Conservation (phyloP, 2,797 vertebrate genomes). For the Myotis findleyi region DNA sequence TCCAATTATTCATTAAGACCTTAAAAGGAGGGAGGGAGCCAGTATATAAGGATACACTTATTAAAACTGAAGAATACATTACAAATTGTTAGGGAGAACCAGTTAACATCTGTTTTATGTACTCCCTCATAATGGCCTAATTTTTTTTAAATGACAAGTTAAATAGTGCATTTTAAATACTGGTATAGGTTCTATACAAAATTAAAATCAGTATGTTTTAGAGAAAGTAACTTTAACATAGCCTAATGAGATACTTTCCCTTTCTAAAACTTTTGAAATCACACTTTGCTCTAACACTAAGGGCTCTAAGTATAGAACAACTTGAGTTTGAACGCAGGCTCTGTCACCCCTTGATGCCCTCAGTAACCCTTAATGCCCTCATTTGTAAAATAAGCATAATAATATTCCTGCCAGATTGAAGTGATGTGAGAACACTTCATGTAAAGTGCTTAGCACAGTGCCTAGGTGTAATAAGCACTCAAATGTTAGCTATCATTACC, state of each 20-base stretch:
- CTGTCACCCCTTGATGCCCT: not conserved
- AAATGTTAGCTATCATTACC: not conserved
- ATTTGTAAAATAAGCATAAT: not conserved
- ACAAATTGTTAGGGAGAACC: not conserved
- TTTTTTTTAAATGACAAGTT: slow-evolving; percentile 37
- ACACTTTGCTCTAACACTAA: not conserved
- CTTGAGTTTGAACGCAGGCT: not conserved
- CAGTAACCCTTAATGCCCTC: not conserved
- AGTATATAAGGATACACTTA: not conserved
- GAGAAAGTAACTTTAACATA: slow-evolving; percentile 16
- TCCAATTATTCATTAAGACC: not conserved
- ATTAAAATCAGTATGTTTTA: slow-evolving; percentile 34
- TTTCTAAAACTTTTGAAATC: slow-evolving; percentile 40
- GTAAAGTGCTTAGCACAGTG: not conserved
- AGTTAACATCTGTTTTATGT: slow-evolving; percentile 16
- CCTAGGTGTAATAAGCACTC: not conserved
- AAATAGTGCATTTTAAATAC: slow-evolving; percentile 18
- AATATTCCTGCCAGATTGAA: not conserved
- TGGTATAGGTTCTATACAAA: slow-evolving; percentile 11
- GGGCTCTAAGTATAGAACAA: not conserved
- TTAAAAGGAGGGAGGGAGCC: not conserved
- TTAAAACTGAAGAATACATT: not conserved
- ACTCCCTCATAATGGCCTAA: slow-evolving; percentile 5
- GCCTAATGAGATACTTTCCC: not conserved
- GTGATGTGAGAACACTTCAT: not conserved